Base-by-base conservation (phyloP, 1,140 invertebrate genomes). In the Tenebrio molitor region DNA sequence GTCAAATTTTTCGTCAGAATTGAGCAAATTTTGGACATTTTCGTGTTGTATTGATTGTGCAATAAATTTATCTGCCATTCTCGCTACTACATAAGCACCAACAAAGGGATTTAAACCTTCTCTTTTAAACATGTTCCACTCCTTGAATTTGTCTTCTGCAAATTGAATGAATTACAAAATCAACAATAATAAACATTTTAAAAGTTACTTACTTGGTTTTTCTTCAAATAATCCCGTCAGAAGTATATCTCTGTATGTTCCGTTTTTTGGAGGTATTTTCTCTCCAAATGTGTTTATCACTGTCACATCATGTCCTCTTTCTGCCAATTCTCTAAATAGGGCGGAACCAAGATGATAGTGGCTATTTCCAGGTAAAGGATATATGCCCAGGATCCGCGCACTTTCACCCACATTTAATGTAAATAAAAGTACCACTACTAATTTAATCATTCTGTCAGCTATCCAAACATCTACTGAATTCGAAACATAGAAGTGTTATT, bases 261-360 rank as follows among this genome's bases (percentile, higher is more conserved):
- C 74, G 23, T 72, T 73, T 58, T 77, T 73, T 86, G 78, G 3
- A 84, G 80, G 34, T 86, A 82, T 15, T 82, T 77, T 66, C 84
- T 80, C 74, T 85, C 58, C 84, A 58, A 90, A 90, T 71, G 89
- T 86, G 21, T 87, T 91, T 8, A 93, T 81, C n/a, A 92, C 87
- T 0, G 91, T 92, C 4, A 94, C 69, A 6, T 91, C 84, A 76
- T 93, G 90, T 17, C 91, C 91, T 1, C 88, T 85, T 65, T 82
- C 84, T 0, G 87, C 87, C 25, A 94, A 77, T 66, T 88, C 90
- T 15, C 86, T 85, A 1, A 92, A 82, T 1, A 93, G 77, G 0
- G 88, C 87, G 33, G 88, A 84, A 74, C 89, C 89, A 10, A 91
- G 87, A 17, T 87, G 84, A 76, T 91, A 91, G 77, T 94, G 92